Conservation (phyloP, 2,888 invertebrate species). For the Brassicogethes aeneus region DNA sequence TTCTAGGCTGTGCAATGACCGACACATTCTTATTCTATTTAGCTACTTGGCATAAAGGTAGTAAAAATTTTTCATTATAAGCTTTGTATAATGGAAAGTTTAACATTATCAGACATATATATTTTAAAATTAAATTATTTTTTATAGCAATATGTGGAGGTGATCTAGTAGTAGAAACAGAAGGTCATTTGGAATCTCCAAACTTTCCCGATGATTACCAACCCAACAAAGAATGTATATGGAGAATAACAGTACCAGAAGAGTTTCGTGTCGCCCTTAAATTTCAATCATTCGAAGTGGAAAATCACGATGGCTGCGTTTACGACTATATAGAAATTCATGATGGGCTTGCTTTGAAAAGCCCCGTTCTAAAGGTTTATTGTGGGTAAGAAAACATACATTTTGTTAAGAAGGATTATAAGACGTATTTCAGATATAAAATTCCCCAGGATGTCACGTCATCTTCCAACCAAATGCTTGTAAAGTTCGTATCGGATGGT, state of each 20-base stretch:
- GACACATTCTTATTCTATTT: too few relatives aligned
- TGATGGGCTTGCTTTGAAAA: constrained; percentile 71
- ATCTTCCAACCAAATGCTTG: constrained; percentile 77
- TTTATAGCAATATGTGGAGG: constrained; percentile 96
- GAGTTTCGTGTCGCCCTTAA: constrained; percentile 76
- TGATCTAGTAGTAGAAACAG: constrained; percentile 67
- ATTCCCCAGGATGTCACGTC: constrained; percentile 88
- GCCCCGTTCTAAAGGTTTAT: constrained; percentile 58
- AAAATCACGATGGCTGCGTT: constrained; percentile 94
- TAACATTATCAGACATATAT: too few relatives aligned
- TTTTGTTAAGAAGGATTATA: too few relatives aligned
- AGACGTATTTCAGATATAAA: constrained; percentile 91
- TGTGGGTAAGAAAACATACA: too few relatives aligned
- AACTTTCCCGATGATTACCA: constrained; percentile 96
- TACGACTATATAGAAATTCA: constrained; percentile 93
- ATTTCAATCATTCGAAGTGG: constrained; percentile 95
- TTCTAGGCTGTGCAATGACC: too few relatives aligned
- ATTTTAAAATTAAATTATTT: too few relatives aligned
- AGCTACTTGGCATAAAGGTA: too few relatives aligned
- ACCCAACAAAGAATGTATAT: constrained; percentile 88
- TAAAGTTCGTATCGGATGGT: constrained; percentile 92
- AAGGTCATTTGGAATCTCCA: constrained; percentile 84
- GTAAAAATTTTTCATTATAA: too few relatives aligned
- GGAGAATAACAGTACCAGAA: constrained; percentile 86
- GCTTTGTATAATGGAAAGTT: too few relatives aligned